A percentile compares a stretch with the other conserved stretches of the same genome.
These are phyloP conservation scores for Nomia melanderi DNA, from an alignment of 1,140 invertebrate species.

Conservation along the genomic window DNA sequence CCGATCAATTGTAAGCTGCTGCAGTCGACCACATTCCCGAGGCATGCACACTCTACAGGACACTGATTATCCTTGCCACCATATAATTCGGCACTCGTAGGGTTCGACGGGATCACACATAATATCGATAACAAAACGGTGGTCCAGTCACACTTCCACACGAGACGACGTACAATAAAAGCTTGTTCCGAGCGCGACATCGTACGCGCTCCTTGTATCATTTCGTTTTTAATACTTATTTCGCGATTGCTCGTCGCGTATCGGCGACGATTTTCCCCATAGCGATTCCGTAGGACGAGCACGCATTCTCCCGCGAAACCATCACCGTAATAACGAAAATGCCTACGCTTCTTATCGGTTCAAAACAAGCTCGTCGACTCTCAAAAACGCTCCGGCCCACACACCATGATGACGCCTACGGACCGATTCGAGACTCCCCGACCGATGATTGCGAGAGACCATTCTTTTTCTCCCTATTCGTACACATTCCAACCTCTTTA, in stretches of 20 bases:
- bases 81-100: conserved; percentile 19
- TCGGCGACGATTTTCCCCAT: conserved; percentile 43
- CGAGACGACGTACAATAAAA: conserved; percentile 20
- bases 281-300: conserved; percentile 35
- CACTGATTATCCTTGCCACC: conserved; percentile 62
- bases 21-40: conserved; percentile 75
- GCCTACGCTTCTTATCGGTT: conserved; percentile 47
- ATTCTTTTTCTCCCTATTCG: conserved; percentile 17
- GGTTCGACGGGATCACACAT: conserved; percentile 17
- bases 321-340: conserved; percentile 65
- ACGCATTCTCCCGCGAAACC: conserved; percentile 28
- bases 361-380: conserved; percentile 65
- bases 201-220: conserved; percentile 21
- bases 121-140: conserved; percentile 6
- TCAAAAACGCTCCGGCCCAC: conserved; percentile 56
- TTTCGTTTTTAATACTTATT: conserved; percentile 46
- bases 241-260: conserved; percentile 36
- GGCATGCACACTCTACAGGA: conserved; percentile 76
- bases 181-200: conserved; percentile 49
- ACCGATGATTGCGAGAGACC: conserved; percentile 30
- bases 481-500: conserved; percentile 5
- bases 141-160: conserved; percentile 16
- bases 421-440: conserved; percentile 32
- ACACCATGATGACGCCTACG: conserved; percentile 69
- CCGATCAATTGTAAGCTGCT: conserved; percentile 72